Evolutionary conservation across 2,888 invertebrate genomes (phyloP).

Genomic region (Pyrochroa serraticornis): DNA sequence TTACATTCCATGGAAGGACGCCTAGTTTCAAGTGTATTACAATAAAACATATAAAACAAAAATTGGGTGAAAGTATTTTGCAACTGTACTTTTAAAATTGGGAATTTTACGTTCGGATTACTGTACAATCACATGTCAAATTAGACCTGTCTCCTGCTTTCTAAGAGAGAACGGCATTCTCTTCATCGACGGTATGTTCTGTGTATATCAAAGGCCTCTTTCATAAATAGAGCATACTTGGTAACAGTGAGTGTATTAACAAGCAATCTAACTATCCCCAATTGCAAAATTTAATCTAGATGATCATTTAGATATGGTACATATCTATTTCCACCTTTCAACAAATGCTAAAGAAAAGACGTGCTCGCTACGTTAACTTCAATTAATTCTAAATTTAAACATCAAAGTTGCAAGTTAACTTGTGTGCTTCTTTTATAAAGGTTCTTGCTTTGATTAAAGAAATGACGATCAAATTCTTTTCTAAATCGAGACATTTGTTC

Average conservation of each 20-base stretch:
- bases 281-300: too few species aligned
- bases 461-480: too few species aligned
- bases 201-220: slow-evolving; percentile 15
- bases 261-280: not conserved
- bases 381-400: too few species aligned
- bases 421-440: too few species aligned
- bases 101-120: slow-evolving; percentile 9
- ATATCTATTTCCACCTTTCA: too few species aligned
- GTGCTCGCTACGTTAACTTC: too few species aligned
- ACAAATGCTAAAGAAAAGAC: too few species aligned
- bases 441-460: too few species aligned
- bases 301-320: too few species aligned
- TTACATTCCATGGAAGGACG: slow-evolving; percentile 28
- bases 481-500: too few species aligned
- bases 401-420: too few species aligned
- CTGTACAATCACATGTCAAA: slow-evolving; percentile 24
- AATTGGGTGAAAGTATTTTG: slow-evolving; percentile 29
- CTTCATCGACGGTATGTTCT: slow-evolving; percentile 19
- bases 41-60: slow-evolving; percentile 23
- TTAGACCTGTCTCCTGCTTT: slow-evolving; percentile 28
- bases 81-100: slow-evolving; percentile 13
- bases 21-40: slow-evolving; percentile 10
- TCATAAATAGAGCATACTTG: slow-evolving; percentile 21
- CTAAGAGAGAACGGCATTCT: slow-evolving; percentile 24
- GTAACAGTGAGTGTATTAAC: slow-evolving; percentile 17